Percentiles rank a stretch among this genome's conserved stretches.
Conservation (phyloP, 2,113 vertebrate species). For the Loxodonta africana region DNA sequence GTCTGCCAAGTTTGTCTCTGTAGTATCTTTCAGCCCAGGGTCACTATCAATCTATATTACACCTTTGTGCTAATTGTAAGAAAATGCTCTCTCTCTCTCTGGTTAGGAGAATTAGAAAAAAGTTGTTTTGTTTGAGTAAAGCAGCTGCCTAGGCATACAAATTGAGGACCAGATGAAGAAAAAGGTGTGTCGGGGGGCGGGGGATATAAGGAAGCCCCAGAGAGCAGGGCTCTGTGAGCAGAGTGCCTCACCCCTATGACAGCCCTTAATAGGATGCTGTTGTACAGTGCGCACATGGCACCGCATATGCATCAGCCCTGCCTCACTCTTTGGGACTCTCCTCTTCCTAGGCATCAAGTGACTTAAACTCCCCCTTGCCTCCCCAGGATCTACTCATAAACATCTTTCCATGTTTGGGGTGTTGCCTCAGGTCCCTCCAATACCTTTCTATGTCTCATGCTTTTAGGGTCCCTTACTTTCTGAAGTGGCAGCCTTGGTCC, state of each 20-base stretch:
- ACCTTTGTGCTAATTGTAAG: conserved; percentile 14
- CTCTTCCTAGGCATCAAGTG: background rate
- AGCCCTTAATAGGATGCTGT: background rate
- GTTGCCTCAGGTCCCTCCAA: background rate
- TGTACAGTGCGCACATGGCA: background rate
- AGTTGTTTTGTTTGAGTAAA: background rate
- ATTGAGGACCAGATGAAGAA: background rate
- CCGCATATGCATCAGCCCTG: background rate
- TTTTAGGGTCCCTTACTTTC: background rate
- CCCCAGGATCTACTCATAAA: background rate
- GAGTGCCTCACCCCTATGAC: background rate
- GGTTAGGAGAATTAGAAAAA: background rate
- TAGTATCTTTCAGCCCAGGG: background rate
- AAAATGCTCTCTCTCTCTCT: background rate
- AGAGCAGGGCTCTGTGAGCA: background rate
- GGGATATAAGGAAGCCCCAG: background rate
- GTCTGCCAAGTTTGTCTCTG: conserved; percentile 17
- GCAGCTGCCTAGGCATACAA: background rate
- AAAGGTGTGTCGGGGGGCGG: background rate
- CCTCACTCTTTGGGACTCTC: background rate
- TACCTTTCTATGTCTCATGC: background rate
- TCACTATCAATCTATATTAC: background rate
- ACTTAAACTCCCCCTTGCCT: background rate
- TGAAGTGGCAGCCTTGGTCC: background rate
- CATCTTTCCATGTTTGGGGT: background rate